phyloP scores from a whole-genome alignment of 1,140 invertebrate genomes.

The Aphelenchoides avenae region DNA sequence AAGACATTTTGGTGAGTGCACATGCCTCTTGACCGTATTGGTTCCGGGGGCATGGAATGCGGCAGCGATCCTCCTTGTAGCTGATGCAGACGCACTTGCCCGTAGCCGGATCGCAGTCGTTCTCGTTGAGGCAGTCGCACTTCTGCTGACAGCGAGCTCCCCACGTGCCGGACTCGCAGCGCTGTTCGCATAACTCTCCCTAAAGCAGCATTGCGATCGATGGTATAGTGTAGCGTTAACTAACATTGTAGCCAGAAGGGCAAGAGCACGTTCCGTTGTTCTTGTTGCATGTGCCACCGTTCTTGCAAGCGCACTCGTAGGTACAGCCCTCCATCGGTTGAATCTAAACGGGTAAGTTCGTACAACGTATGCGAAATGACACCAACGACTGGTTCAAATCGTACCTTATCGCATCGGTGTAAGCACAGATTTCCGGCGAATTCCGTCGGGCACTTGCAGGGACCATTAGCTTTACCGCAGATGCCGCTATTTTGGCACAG shows the following conservation, averaged over 20 bases:
- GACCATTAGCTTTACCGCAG: slow-evolving; percentile 47
- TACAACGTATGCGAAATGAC: no score
- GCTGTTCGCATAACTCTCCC: slow-evolving; percentile 75
- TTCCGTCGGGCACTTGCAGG: slow-evolving; percentile 52
- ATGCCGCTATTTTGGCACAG: slow-evolving; percentile 56
- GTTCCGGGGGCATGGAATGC: slow-evolving; percentile 71
- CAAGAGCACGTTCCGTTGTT: slow-evolving; percentile 76
- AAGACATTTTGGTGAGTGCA: not conserved
- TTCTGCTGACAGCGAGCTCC: slow-evolving; percentile 74
- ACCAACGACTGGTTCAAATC: slow-evolving; percentile 64
- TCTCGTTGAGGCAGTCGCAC: slow-evolving; percentile 86
- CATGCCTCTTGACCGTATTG: slow-evolving; percentile 67
- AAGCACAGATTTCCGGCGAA: slow-evolving; percentile 56
- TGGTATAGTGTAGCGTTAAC: no score
- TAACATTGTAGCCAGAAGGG: slow-evolving; percentile 75
- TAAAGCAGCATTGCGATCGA: slow-evolving; percentile 54
- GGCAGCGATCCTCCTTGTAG: slow-evolving; percentile 73
- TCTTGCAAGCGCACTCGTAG: slow-evolving; percentile 60
- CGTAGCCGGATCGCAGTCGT: slow-evolving; percentile 73
- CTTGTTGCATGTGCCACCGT: slow-evolving; percentile 71
- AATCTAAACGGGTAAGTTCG: no score
- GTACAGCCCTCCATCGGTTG: slow-evolving; percentile 68
- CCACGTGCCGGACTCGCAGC: slow-evolving; percentile 69
- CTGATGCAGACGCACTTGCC: slow-evolving; percentile 78
- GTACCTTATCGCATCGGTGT: slow-evolving; percentile 62